These are phyloP conservation scores for Smutsia gigantea DNA, from an alignment of 2,797 vertebrate species.

Conservation along the genomic window DNA sequence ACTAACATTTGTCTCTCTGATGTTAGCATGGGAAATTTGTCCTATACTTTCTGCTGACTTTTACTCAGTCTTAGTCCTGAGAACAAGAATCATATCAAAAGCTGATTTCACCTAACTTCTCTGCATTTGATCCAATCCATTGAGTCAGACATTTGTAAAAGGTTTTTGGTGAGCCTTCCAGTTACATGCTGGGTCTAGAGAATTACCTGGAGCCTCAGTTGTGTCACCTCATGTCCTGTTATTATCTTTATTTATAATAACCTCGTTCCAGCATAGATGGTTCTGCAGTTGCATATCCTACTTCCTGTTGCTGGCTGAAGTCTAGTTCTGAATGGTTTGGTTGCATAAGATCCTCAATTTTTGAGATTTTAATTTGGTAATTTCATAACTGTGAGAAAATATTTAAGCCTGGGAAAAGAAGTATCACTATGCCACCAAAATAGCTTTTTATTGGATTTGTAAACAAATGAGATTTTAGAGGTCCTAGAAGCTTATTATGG, in stretches of 20 bases:
- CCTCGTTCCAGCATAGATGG: fast-evolving
- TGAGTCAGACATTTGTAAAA: background rate
- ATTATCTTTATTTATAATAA: background rate
- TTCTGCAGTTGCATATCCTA: background rate
- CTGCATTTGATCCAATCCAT: background rate
- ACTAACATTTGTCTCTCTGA: background rate
- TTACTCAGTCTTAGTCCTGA: background rate
- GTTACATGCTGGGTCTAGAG: too few relatives aligned
- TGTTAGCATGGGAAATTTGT: background rate
- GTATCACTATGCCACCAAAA: background rate
- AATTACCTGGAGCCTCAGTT: background rate
- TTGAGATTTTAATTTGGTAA: background rate
- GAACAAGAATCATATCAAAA: background rate
- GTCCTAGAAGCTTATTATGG: background rate
- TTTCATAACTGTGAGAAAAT: background rate
- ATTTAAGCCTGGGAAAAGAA: background rate
- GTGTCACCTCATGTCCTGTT: background rate
- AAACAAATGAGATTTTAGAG: background rate
- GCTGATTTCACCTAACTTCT: background rate
- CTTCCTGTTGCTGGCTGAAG: background rate
- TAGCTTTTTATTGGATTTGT: background rate
- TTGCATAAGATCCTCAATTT: background rate
- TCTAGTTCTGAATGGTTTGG: background rate
- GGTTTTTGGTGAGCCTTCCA: background rate
- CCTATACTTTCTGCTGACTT: background rate